A percentile compares a stretch with the other conserved stretches of the same genome.
Conservation (phyloP, 2,888 invertebrate genomes). For the Microchrysa polita region DNA sequence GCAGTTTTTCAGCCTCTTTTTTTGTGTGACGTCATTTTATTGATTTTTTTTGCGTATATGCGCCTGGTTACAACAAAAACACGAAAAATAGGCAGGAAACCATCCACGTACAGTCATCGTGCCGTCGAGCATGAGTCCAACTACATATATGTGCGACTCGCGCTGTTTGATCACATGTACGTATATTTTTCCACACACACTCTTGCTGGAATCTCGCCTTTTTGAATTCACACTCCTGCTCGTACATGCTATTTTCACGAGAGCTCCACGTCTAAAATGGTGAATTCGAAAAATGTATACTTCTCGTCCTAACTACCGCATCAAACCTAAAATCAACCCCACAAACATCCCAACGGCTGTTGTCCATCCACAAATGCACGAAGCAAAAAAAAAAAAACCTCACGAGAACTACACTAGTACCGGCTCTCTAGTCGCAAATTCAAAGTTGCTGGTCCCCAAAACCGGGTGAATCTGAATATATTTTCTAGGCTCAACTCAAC, state of each 20-base stretch:
- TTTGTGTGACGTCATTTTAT: constrained; percentile 49
- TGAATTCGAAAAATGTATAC: constrained; percentile 38
- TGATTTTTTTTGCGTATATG: constrained; percentile 51
- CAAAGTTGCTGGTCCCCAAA: constrained; percentile 4
- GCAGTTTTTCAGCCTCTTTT: not conserved
- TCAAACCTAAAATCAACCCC: not conserved
- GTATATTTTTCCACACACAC: constrained; percentile 29
- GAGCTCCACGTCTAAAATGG: constrained; percentile 22
- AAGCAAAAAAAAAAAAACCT: too few relatives aligned
- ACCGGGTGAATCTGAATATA: not conserved
- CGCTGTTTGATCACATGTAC: constrained; percentile 19
- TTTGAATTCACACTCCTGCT: constrained; percentile 25
- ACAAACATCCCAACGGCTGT: not conserved
- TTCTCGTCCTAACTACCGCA: constrained; percentile 16
- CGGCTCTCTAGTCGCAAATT: constrained; percentile 9
- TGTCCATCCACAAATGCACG: constrained; percentile 8
- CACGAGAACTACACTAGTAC: constrained; percentile 20
- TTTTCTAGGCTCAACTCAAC: constrained; percentile 40
- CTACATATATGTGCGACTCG: too few relatives aligned
- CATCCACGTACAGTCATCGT: constrained; percentile 27
- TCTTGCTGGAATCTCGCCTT: constrained; percentile 31
- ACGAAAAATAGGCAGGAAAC: constrained; percentile 34
- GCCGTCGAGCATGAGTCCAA: constrained; percentile 14
- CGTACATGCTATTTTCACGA: constrained; percentile 10
- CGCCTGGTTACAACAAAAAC: constrained; percentile 45